A percentile compares a stretch with the other conserved stretches of the same genome.
Conservation (phyloP, 2,888 invertebrate genomes). For the Pristionchus arcanus region DNA sequence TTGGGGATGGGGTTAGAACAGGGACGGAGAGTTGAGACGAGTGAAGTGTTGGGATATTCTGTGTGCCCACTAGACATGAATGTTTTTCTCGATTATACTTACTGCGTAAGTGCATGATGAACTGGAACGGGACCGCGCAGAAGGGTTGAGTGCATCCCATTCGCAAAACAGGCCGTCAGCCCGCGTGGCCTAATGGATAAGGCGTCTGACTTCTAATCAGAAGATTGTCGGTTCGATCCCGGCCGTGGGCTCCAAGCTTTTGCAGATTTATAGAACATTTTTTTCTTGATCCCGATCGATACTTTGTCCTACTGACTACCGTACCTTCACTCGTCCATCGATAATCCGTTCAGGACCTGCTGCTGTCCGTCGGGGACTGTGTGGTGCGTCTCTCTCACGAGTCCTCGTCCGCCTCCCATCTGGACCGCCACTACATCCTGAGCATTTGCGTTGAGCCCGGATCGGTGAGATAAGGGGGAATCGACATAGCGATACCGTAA, state of each 20-base stretch:
- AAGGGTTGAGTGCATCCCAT: too few species aligned
- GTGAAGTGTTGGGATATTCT: too few species aligned
- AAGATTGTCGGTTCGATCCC: conserved; percentile 76
- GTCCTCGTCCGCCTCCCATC: neutral
- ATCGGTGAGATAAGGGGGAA: neutral
- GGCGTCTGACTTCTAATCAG: conserved; percentile 78
- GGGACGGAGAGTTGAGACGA: too few species aligned
- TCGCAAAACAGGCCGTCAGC: neutral
- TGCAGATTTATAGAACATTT: neutral
- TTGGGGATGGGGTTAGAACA: too few species aligned
- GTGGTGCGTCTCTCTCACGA: neutral
- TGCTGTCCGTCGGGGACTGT: neutral
- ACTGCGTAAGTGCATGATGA: too few species aligned
- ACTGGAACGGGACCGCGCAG: too few species aligned
- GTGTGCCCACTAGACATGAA: too few species aligned
- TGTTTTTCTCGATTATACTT: too few species aligned
- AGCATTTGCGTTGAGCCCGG: neutral
- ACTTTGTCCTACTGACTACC: neutral
- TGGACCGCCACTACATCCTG: neutral
- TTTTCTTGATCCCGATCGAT: neutral
- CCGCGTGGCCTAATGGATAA: conserved; percentile 77
- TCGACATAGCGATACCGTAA: neutral
- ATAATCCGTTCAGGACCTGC: neutral
- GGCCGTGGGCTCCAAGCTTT: conserved; percentile 54
- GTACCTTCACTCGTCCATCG: neutral